Base-by-base conservation (phyloP, 2,888 invertebrate genomes). In the Cordylochernes scorpioides region DNA sequence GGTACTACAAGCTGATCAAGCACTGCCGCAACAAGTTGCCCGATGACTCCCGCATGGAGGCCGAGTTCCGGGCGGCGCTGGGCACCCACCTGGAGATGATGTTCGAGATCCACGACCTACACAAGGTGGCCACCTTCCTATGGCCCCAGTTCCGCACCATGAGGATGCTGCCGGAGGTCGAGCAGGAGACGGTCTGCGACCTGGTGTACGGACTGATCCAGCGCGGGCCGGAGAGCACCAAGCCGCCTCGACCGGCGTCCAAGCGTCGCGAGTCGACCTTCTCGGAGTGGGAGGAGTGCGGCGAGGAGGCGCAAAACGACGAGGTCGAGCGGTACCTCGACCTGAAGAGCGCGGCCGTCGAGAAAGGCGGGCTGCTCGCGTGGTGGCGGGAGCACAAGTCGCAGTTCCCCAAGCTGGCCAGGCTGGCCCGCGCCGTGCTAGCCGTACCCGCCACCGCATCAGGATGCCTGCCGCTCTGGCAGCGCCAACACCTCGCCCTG, bases 141-240 rank as follows among this genome's bases (percentile, higher is more conserved):
- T 35, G 35, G 35, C 35, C 35, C 7, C 33, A 35, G 26, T 35
- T 35, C 31, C 29, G 35, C 3, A 30, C 24, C 7, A 15, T 35
- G 4, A 35, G 34, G 24, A 35, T 35, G 35, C 27, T 35, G n/a
- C 19, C 27, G 5, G 12, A 24, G 8, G 34, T 22, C 5, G 35
- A 35, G 26, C 34, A 30, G 8, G 30, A 34, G 5, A 26, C 30
- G 24, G 32, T 35, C 10, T 30, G 34, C 26, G 17, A 24, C 10
- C 30, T 34, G 17, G 35, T 35, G 7, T 16, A 34, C 16, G 28
- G 14, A 10, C 24, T 35, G 4, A 26, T 35, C 7, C 27, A 33
- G 16, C 15, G 10, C 25, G 34, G 8, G 31, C 22, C 2, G 15
- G 4, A 3, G 13, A 4, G 24, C 15, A 14, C 6, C 9, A 9